Base-by-base conservation (phyloP, 2,888 invertebrate genomes). In the Bursaphelenchus okinawaensis region DNA sequence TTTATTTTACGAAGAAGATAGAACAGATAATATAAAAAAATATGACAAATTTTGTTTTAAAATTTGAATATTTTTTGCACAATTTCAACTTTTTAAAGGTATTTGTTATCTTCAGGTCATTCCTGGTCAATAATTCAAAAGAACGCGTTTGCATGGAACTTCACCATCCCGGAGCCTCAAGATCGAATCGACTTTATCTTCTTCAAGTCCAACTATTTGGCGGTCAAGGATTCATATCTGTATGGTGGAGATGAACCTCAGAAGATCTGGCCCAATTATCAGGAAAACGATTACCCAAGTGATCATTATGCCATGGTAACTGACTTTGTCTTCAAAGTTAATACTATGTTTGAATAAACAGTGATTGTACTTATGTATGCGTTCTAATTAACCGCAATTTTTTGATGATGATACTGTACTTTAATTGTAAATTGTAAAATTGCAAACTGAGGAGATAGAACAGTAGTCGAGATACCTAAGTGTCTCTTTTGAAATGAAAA, bases 251-350 rank as follows among this genome's bases (percentile, higher is more conserved):
- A 61, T 12, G 31, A 16, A 20, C 1, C 4, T 23, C 65, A 22
- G 19, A 23, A 68, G 26, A 23, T 24, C 16, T 76, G 75, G 12
- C 82, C 80, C 6, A 59, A 75, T 63, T 72, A 78, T 50, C 20
- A 62, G 55, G 27, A 72, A 7, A 80, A 80, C 62, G 78, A 76
- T 54, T 80, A 73, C 59, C 80, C 80, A 1, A 73, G 74, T 1
- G 80, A 80, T 68, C 80, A 80, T 65, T 76, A 66, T 56, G 73
- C 77, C 22, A 71, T 78, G 55, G 67, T 76, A 54, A 72, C 72
- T 56, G 76, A 78, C 50, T 78, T 75, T n/a, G n/a, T n/a, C n/a
- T n/a, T n/a, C n/a, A n/a, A n/a, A n/a, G n/a, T n/a, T n/a, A n/a
- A n/a, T n/a, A n/a, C n/a, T n/a, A n/a, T n/a, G n/a, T n/a, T n/a